phyloP scores from a whole-genome alignment of 2,797 vertebrate species.

The Ispidina picta region DNA sequence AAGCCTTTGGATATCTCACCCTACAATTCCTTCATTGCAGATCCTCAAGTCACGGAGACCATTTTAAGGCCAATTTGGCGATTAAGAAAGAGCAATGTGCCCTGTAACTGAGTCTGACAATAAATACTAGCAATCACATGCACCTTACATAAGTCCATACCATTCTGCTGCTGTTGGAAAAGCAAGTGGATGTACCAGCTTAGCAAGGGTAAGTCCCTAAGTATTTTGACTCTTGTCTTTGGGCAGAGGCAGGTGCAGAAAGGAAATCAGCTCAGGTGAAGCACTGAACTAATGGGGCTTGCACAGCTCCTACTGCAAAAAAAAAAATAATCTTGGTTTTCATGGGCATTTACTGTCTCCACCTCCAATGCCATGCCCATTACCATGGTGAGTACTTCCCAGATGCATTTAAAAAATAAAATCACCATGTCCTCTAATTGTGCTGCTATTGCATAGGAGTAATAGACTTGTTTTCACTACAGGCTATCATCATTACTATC shows the following conservation, averaged over 20 bases:
- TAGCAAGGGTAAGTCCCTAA: not conserved
- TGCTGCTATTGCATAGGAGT: not conserved
- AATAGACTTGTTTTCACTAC: not conserved
- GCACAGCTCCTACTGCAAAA: not conserved
- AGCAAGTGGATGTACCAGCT: not conserved
- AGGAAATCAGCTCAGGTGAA: not conserved
- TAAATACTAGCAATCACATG: not conserved
- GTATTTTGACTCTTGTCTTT: not conserved
- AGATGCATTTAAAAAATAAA: not conserved
- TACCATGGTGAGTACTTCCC: not conserved
- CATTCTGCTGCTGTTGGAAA: not conserved
- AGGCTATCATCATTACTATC: not conserved
- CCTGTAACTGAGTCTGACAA: not conserved
- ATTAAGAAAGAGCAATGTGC: not conserved
- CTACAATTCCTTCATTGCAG: not conserved
- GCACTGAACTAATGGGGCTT: not conserved
- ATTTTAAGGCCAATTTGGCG: not conserved
- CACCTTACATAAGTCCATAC: not conserved
- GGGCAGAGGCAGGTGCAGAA: not conserved
- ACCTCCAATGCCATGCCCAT: not conserved
- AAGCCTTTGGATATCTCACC: not conserved
- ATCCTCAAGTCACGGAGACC: not conserved
- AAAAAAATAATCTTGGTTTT: not conserved
- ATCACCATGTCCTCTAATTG: not conserved
- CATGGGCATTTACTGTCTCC: not conserved